These are phyloP conservation scores for Endotricha flammealis DNA, from an alignment of 2,888 invertebrate genomes.

Conservation along the genomic window DNA sequence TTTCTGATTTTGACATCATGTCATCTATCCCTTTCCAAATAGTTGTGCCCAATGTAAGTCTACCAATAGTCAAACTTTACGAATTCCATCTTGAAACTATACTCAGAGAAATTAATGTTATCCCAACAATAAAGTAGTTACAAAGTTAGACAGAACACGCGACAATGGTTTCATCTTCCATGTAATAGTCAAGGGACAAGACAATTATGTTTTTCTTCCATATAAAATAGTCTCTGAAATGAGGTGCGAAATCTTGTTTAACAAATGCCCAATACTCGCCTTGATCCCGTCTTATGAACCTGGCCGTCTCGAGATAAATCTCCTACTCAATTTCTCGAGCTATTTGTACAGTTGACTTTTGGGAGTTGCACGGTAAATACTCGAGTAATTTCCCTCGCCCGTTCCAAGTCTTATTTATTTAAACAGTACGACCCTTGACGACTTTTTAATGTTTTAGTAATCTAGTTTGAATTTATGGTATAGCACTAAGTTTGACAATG, in stretches of 20 bases:
- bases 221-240: too few relatives aligned
- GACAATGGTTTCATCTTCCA: too few relatives aligned
- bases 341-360: slow-evolving; percentile 18
- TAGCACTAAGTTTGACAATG: slow-evolving; percentile 1
- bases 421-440: slow-evolving; percentile 9
- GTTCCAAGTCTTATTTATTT: slow-evolving; percentile 15
- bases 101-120: neutral
- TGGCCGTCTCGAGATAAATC: slow-evolving; percentile 22
- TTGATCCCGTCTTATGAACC: slow-evolving; percentile 20
- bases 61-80: too few relatives aligned
- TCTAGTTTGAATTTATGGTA: slow-evolving; percentile 13
- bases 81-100: neutral
- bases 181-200: too few relatives aligned
- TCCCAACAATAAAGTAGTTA: neutral
- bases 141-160: too few relatives aligned
- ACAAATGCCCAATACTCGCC: slow-evolving; percentile 21
- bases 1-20: too few relatives aligned
- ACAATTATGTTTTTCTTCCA: too few relatives aligned
- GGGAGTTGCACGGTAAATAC: slow-evolving; percentile 20
- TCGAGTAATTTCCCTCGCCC: slow-evolving; percentile 15
- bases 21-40: too few relatives aligned
- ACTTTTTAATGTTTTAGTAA: slow-evolving; percentile 10
- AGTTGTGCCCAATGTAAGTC: too few relatives aligned
- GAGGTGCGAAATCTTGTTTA: slow-evolving; percentile 19
- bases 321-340: slow-evolving; percentile 16